A percentile compares a stretch with the other conserved stretches of the same genome.
Evolutionary conservation across 2,888 invertebrate species (phyloP).

Genomic region (Rhynchonema sp.): DNA sequence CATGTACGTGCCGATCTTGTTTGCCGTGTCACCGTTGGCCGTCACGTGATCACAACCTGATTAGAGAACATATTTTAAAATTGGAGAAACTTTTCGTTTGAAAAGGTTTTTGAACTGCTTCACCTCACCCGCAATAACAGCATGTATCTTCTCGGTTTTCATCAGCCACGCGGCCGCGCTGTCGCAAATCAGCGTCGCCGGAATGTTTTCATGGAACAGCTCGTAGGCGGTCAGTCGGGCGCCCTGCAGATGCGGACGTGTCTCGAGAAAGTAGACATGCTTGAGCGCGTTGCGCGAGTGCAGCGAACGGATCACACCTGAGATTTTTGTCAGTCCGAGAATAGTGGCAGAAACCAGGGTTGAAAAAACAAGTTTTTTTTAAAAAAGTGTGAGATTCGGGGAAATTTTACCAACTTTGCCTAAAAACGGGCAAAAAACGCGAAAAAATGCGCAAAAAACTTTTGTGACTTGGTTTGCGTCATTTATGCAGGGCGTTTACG

Average conservation of each 20-base stretch:
- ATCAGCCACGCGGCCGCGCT: constrained; percentile 81
- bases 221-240: constrained; percentile 87
- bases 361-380: no score
- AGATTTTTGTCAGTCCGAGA: no score
- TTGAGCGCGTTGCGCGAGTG: constrained; percentile 44
- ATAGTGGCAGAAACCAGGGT: no score
- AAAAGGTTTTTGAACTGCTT: no score
- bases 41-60: constrained; percentile 70
- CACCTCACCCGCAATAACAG: constrained; percentile 84
- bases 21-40: constrained; percentile 91
- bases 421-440: no score
- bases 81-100: background rate
- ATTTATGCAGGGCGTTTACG: no score
- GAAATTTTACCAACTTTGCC: no score
- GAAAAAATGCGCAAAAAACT: no score
- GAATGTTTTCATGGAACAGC: constrained; percentile 45
- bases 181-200: constrained; percentile 77
- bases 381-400: no score
- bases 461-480: no score
- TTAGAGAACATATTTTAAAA: no score
- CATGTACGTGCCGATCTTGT: constrained; percentile 60
- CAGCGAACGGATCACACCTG: constrained; percentile 59
- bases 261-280: constrained; percentile 85
- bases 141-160: constrained; percentile 58
- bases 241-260: constrained; percentile 58